Conservation (phyloP, 2,113 vertebrate genomes). For the Plectropomus leopardus region DNA sequence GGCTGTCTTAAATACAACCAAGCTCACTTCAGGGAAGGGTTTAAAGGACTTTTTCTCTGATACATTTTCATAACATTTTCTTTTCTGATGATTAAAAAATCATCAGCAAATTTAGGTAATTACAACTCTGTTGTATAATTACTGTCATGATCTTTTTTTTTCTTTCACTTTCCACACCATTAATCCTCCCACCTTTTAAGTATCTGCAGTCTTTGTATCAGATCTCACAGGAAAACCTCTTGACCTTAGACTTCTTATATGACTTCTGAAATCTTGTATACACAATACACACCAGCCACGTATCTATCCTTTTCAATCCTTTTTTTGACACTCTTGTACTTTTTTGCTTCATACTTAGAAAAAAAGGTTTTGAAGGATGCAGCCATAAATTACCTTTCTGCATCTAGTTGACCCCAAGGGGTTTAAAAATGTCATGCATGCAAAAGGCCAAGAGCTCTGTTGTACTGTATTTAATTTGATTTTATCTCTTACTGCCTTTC, state of each 20-base stretch:
- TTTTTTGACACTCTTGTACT: not conserved
- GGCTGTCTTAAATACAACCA: constrained; percentile 20
- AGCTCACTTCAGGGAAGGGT: constrained; percentile 4
- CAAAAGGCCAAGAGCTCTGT: not conserved
- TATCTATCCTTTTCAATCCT: not conserved
- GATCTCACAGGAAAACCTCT: not conserved
- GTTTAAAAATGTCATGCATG: not conserved
- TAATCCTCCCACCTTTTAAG: not conserved
- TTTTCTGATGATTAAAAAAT: not conserved
- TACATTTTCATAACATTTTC: not conserved
- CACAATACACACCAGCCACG: not conserved
- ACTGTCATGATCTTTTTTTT: not conserved
- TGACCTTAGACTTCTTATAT: not conserved
- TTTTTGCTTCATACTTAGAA: not conserved
- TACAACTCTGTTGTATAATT: not conserved
- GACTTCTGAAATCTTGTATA: not conserved
- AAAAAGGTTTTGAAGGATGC: not conserved
- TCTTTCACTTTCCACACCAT: not conserved
- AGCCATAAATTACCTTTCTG: not conserved
- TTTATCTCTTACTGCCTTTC: not conserved
- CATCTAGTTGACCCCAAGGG: not conserved
- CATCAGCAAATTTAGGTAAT: not conserved
- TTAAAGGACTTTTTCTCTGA: not conserved
- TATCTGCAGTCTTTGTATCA: not conserved
- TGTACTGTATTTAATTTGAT: not conserved